Base-by-base conservation (phyloP, 2,113 vertebrate genomes). In the Oreocharis arfaki region DNA sequence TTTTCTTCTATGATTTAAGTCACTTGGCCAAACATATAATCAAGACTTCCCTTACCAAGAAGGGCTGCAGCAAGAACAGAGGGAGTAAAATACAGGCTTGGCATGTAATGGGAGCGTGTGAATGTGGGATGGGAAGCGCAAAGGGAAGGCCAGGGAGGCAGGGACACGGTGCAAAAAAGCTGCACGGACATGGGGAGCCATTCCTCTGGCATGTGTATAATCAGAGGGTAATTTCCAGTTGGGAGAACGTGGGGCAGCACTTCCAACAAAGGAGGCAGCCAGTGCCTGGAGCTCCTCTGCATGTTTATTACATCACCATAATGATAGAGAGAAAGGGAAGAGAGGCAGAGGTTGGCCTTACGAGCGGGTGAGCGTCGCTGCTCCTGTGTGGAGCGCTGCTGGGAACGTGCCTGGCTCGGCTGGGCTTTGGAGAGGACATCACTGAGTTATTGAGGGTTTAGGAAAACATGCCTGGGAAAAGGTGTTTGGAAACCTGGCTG, bases 11-110 rank as follows among this genome's bases (percentile, higher is more conserved):
- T 46, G 91, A 84, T 94, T 94, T 85, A 74, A 97, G 52, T 56
- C 39, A 84, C 44, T 94, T 23, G 49, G 53, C 85, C 27, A 2
- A 94, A 94, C 79, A 0, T 93, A 94, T 96, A 96, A 97, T 97
- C 95, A 97, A 82, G 93, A 84, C 83, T 96, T 97, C 96, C 96
- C 95, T 87, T 73, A 84, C 78, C 1, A 3, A 92, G 61, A 61
- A 63, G 18, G 76, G 61, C 76, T 82, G 69, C 65, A 93, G 65
- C 69, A 90, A 93, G 92, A 89, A 87, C 60, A 88, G 77, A 93
- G 53, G 65, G 88, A 97, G 73, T 49, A 97, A 97, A 97, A 82
- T 92, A 96, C 1, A 97, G 93, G 92, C 89, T 96, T 82, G 90
- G 52, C 26, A 4, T 82, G 88, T 88, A 94, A 89, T 90, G 42